Conservation (phyloP, 2,888 invertebrate species). For the Cacoxenus indagator region DNA sequence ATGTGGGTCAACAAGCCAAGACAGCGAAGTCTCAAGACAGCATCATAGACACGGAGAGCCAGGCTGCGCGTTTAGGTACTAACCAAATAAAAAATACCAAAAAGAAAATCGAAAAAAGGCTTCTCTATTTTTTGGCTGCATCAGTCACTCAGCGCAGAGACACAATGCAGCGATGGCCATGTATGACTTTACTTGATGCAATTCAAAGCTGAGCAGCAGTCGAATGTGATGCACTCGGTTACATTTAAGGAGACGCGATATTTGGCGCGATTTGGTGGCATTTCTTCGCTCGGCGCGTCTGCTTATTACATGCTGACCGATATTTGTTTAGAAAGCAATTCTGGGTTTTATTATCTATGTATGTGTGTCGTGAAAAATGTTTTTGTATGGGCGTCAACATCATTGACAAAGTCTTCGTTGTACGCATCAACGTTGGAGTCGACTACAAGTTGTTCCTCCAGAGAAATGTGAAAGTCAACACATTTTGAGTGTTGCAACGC, state of each 20-base stretch:
- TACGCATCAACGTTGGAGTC: no score
- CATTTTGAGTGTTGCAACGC: slow-evolving; percentile 35
- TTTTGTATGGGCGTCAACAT: slow-evolving; percentile 5
- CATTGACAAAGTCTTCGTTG: neutral
- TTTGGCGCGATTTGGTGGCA: no score
- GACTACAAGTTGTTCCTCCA: no score
- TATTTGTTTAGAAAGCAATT: slow-evolving; percentile 7
- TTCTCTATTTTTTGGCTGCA: neutral
- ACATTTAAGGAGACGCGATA: no score
- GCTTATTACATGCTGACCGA: slow-evolving; percentile 9
- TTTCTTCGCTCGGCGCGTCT: no score
- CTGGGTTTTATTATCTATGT: neutral
- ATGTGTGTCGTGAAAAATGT: slow-evolving; percentile 14
- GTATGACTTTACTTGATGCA: no score
- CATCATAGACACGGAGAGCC: slow-evolving; percentile 47
- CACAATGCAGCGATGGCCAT: no score
- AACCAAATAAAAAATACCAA: slow-evolving; percentile 1
- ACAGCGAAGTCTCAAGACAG: no score
- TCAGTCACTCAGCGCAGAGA: neutral
- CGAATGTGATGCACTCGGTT: no score
- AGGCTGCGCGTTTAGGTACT: slow-evolving; percentile 18
- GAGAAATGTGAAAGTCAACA: slow-evolving; percentile 56
- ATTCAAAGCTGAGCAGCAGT: no score
- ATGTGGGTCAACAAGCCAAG: slow-evolving; percentile 59
- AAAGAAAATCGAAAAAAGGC: neutral